These are phyloP conservation scores for Notodonta dromedarius DNA, from an alignment of 2,888 invertebrate genomes.

Conservation along the genomic window DNA sequence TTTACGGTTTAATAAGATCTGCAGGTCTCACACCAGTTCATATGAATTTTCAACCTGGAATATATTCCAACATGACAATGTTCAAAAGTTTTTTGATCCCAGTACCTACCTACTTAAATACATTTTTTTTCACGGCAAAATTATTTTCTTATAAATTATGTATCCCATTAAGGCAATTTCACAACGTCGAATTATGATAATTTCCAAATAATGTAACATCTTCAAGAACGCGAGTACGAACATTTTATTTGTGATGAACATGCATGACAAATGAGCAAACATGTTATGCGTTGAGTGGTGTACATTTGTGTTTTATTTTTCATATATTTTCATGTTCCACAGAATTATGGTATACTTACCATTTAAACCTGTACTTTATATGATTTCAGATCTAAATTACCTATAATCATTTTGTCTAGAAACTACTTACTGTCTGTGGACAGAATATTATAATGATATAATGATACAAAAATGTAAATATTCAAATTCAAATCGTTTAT, in stretches of 20 bases:
- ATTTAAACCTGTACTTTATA: too few relatives aligned
- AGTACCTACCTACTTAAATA: background rate
- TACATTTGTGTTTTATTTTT: background rate
- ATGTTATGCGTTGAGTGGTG: background rate
- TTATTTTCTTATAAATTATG: background rate
- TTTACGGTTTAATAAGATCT: constrained; percentile 35
- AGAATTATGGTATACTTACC: too few relatives aligned
- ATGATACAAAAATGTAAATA: too few relatives aligned
- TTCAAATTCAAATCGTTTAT: too few relatives aligned
- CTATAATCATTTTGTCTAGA: too few relatives aligned
- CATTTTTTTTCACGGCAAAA: background rate
- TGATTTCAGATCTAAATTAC: too few relatives aligned
- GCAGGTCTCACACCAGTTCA: constrained; percentile 33
- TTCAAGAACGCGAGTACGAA: background rate
- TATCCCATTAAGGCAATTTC: background rate
- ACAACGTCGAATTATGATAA: constrained; percentile 11
- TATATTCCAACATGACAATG: background rate
- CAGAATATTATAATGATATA: too few relatives aligned
- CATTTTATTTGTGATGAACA: background rate
- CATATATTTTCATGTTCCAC: constrained; percentile 5
- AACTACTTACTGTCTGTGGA: too few relatives aligned
- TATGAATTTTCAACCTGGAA: constrained; percentile 31
- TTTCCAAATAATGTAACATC: constrained; percentile 11
- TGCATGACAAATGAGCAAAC: constrained; percentile 1
- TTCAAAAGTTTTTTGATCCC: too few relatives aligned